phyloP scores from a whole-genome alignment of 2,113 vertebrate species.

The Xenopus borealis region DNA sequence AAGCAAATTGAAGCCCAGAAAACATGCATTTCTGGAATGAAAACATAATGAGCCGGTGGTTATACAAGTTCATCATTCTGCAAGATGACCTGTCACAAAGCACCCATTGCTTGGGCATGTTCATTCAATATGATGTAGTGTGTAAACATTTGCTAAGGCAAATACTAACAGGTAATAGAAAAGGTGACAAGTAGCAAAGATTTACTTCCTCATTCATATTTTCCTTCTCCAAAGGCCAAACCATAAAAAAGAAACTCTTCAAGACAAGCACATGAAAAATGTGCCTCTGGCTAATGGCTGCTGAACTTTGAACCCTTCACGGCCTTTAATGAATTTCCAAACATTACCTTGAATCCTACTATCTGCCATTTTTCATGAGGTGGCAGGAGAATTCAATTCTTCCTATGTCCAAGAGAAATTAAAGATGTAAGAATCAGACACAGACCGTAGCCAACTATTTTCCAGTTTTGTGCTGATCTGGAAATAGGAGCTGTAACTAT shows the following conservation, averaged over 20 bases:
- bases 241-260: constrained; percentile 16
- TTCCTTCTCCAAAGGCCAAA: constrained; percentile 18
- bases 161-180: constrained; percentile 30
- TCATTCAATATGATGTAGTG: constrained; percentile 26
- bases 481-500: constrained; percentile 28
- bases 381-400: neutral
- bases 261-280: constrained; percentile 35
- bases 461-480: neutral
- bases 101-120: constrained; percentile 21
- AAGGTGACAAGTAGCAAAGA: constrained; percentile 25
- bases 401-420: too few species aligned
- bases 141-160: constrained; percentile 23
- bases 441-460: constrained; percentile 12
- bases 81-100: constrained; percentile 20
- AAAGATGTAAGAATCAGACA: neutral
- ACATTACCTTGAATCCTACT: constrained; percentile 7
- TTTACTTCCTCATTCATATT: constrained; percentile 40
- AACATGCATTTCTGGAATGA: constrained; percentile 7
- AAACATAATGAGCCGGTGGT: constrained; percentile 4
- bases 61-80: constrained; percentile 19
- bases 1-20: too few species aligned
- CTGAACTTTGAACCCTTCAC: constrained; percentile 37
- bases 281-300: constrained; percentile 29
- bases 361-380: constrained; percentile 12
- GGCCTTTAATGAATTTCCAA: constrained; percentile 38